Evolutionary conservation across 1,140 invertebrate genomes (phyloP), one percentile per base, ranked within the genome.

Genomic region (Ceratina calcarata): DNA sequence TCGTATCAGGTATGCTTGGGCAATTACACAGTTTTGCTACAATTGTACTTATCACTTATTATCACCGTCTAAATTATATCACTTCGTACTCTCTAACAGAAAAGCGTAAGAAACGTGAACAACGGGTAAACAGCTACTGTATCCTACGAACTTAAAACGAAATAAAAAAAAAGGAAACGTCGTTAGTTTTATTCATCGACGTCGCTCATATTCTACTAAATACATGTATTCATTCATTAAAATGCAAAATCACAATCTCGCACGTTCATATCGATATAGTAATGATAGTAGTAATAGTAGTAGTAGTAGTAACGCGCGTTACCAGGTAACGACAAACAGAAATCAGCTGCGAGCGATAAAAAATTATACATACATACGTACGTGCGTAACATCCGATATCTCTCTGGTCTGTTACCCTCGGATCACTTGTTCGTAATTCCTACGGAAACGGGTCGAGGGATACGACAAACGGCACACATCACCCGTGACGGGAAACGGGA

Each of bases 381-480:
- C 32, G 32, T 71, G 57, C 15, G 57, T 49, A 55, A 55, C 49
- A 55, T 76, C 32, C 60, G 37, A 75, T 67, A 45, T 37, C 20
- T 66, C 51, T 22, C 27, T 15, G 55, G 16, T 75, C 73, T 45
- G n/a, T 22, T 24, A 51, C 32, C 55, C n/a, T 20, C 27, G 3
- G 51, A 69, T 68, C 74, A 72, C 76, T 78, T 64, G 58, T 27
- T 71, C 24, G 20, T 57, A 49, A 61, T 72, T 72, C 20, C 68
- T 72, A 45, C 37, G 67, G 27, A 18, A 32, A 27, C 55, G 2
- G 64, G 6, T 58, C 57, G 45, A 62, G 51, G 37, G 51, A 62
- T 71, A 71, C 67, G 58, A 64, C 24, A 61, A 72, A 72, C 70
- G 37, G 20, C 69, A 72, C 76, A 72, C 76, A 78, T 78, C 76